phyloP scores from a whole-genome alignment of 2,888 invertebrate species.

The Onthophagus sagittarius region DNA sequence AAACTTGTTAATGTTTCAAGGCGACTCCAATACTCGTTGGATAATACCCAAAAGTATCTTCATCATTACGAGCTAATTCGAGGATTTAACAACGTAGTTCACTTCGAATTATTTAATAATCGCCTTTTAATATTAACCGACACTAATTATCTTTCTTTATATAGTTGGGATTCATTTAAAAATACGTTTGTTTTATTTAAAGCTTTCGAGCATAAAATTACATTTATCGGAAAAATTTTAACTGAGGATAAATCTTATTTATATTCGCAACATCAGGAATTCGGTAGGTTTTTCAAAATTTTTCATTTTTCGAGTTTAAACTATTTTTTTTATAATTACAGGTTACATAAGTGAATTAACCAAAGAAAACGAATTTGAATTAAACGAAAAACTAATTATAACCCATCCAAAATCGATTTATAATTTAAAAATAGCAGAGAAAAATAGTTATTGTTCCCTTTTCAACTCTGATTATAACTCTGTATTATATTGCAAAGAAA shows the following conservation, averaged over 20 bases:
- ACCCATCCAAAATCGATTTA: neutral
- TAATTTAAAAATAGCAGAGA: neutral
- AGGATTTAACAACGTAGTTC: neutral
- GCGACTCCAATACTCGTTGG: slow-evolving; percentile 39
- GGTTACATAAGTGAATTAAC: neutral
- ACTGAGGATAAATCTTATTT: neutral
- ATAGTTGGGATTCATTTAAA: no score
- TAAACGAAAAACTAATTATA: neutral
- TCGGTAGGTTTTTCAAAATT: neutral
- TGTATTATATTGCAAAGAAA: slow-evolving; percentile 6
- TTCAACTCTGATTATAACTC: slow-evolving; percentile 7
- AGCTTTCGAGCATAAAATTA: neutral
- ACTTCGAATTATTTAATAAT: neutral
- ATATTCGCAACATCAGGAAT: neutral
- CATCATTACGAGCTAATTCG: neutral
- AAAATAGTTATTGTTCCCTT: neutral
- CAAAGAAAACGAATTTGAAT: neutral
- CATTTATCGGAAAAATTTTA: neutral
- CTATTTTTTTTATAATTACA: neutral
- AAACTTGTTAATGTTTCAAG: slow-evolving; percentile 36
- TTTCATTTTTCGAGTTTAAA: neutral
- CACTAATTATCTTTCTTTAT: no score
- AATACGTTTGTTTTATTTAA: neutral
- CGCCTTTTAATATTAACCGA: neutral
- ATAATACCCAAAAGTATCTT: slow-evolving; percentile 30